These are phyloP conservation scores for Coronaproctus castanopsis DNA, from an alignment of 2,888 invertebrate genomes.

Conservation along the genomic window DNA sequence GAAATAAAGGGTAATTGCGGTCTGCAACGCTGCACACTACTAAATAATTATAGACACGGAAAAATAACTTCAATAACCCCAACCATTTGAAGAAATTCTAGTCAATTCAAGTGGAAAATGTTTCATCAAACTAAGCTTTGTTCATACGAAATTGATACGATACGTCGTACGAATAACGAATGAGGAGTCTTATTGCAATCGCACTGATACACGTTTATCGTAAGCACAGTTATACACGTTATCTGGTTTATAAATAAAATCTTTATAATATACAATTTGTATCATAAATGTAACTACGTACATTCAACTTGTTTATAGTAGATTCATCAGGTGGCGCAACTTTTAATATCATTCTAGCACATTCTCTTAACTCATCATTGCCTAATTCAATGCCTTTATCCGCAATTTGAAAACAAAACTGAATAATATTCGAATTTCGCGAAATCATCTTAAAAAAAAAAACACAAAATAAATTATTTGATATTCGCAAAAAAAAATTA, in stretches of 20 bases:
- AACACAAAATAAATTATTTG: background rate
- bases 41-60: no score
- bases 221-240: no score
- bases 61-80: no score
- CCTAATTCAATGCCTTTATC: slow-evolving; percentile 67
- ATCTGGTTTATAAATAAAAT: no score
- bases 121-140: no score
- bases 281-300: slow-evolving; percentile 6
- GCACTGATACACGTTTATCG: slow-evolving; percentile 14
- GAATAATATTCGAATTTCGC: slow-evolving; percentile 51
- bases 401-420: slow-evolving; percentile 67
- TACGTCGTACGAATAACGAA: slow-evolving; percentile 23
- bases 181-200: background rate
- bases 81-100: no score
- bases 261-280: no score
- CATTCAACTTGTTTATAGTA: slow-evolving; percentile 38
- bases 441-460: slow-evolving; percentile 47
- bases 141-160: no score
- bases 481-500: background rate
- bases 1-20: no score
- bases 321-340: slow-evolving; percentile 56
- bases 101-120: no score
- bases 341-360: slow-evolving; percentile 55
- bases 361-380: slow-evolving; percentile 61
- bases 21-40: no score